Base-by-base conservation (phyloP, 1,140 invertebrate species). In the Achroia grisella region DNA sequence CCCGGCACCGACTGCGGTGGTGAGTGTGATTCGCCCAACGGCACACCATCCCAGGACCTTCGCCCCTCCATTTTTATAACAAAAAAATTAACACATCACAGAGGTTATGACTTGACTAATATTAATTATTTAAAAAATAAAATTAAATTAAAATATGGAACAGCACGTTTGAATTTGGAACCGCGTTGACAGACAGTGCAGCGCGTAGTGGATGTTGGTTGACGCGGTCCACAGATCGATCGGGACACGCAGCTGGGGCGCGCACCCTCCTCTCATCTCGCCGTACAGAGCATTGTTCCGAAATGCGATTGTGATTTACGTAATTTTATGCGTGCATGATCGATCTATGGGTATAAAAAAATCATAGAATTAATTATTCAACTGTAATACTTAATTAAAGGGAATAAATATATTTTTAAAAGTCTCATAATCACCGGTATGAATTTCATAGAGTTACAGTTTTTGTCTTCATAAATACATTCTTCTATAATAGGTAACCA, bases 1-100 rank as follows among this genome's bases (percentile, higher is more conserved):
- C 92, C 92, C n/a, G 91, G 91, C 45, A 91, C 89, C 64, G 82
- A 89, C 60, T 86, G 88, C 46, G 87, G 88, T 66, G 84, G 88
- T 47, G 88, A 89, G 34, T 87, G 85, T 0, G 89, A 86, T 52
- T 79, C 85, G 39, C 73, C 75, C 67, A 80, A 44, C 52, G 76
- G 75, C 62, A 79, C 69, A 31, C 76, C 74, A 66, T 83, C 83
- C 81, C 84, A 83, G 54, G 56, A 56, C 61, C 78, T 74, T 63
- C 80, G 74, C 52, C 71, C 79, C 56, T 86, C 81, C 78, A 85
- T 85, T 30, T 39, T 76, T 42, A 6, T 50, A 51, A 48, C 44
- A 39, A 58, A 59, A 54, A 47, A 57, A 43, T 53, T 56, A 74
- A 56, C 44, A 60, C 60, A 63, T 70, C 44, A 61, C 48, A 62